A percentile compares a stretch with the other conserved stretches of the same genome.
Conservation (phyloP, 2,113 vertebrate genomes). For the Trachemys scripta region DNA sequence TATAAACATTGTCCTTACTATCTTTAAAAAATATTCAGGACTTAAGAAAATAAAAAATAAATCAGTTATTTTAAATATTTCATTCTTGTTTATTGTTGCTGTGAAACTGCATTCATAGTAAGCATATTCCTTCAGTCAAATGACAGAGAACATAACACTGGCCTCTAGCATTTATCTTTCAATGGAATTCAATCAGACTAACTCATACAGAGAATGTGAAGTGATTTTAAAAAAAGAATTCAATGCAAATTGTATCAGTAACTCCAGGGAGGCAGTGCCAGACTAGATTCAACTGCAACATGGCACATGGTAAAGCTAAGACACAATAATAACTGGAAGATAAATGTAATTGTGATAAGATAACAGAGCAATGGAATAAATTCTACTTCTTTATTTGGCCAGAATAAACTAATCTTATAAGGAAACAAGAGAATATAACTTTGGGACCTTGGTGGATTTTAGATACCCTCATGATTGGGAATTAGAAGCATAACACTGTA, state of each 20-base stretch:
- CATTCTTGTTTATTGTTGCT: neutral
- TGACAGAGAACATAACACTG: slow-evolving; percentile 36
- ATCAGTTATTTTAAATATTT: slow-evolving; percentile 14
- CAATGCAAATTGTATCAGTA: slow-evolving; percentile 45
- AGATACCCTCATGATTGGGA: neutral
- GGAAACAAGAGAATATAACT: neutral
- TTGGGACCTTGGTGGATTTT: neutral
- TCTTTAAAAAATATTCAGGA: slow-evolving; percentile 32
- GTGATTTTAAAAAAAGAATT: slow-evolving; percentile 18
- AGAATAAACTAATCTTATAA: slow-evolving; percentile 2
- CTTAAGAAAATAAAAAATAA: slow-evolving; percentile 27
- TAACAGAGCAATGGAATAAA: neutral
- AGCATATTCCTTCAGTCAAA: slow-evolving; percentile 43
- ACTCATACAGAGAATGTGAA: slow-evolving; percentile 16
- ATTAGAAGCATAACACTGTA: neutral
- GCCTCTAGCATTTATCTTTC: slow-evolving; percentile 39
- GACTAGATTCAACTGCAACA: neutral
- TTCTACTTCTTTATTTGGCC: neutral
- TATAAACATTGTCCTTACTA: slow-evolving; percentile 17
- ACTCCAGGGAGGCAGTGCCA: slow-evolving; percentile 2
- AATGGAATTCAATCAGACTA: slow-evolving; percentile 44
- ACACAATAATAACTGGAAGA: slow-evolving; percentile 5
- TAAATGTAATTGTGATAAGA: neutral
- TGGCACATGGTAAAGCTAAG: neutral
- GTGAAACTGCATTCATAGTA: neutral